Evolutionary conservation across 2,888 invertebrate species (phyloP).

Genomic region (Drosophila niveifrons): DNA sequence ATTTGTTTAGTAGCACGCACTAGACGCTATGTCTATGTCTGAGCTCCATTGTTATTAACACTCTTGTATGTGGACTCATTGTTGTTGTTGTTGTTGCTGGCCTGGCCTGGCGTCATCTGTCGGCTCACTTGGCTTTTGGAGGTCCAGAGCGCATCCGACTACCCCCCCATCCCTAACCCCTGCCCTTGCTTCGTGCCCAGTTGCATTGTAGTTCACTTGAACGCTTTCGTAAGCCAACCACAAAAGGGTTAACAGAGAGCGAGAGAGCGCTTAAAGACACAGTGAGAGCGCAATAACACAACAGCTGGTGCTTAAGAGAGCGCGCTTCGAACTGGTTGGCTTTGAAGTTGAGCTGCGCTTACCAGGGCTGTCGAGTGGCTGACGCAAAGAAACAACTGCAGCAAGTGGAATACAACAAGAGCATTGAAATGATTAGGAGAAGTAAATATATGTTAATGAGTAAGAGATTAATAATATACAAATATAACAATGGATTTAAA

Average conservation of each 20-base stretch:
- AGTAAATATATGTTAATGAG: neutral
- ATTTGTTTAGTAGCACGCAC: slow-evolving; percentile 63
- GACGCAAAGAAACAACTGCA: neutral
- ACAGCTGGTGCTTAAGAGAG: slow-evolving; percentile 61
- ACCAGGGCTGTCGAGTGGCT: slow-evolving; percentile 26
- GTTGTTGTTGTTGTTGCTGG: slow-evolving; percentile 37
- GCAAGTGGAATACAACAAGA: neutral
- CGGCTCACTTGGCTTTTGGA: slow-evolving; percentile 51
- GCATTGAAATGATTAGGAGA: neutral
- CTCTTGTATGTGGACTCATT: slow-evolving; percentile 41
- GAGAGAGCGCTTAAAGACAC: slow-evolving; percentile 1
- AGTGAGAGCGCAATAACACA: slow-evolving; percentile 10
- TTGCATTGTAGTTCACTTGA: slow-evolving; percentile 62
- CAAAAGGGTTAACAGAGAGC: slow-evolving; percentile 54
- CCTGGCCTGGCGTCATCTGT: slow-evolving; percentile 45
- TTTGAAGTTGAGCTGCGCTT: slow-evolving; percentile 21
- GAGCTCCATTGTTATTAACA: slow-evolving; percentile 61
- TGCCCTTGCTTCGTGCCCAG: slow-evolving; percentile 9
- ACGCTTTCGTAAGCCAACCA: slow-evolving; percentile 70
- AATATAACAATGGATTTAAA: no score
- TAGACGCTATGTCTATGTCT: slow-evolving; percentile 61
- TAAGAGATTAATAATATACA: no score
- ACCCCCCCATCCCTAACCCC: neutral
- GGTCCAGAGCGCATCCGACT: slow-evolving; percentile 41
- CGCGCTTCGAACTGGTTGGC: slow-evolving; percentile 32